Evolutionary conservation across 2,888 invertebrate species (phyloP).

Genomic region (Heliconius aoede): DNA sequence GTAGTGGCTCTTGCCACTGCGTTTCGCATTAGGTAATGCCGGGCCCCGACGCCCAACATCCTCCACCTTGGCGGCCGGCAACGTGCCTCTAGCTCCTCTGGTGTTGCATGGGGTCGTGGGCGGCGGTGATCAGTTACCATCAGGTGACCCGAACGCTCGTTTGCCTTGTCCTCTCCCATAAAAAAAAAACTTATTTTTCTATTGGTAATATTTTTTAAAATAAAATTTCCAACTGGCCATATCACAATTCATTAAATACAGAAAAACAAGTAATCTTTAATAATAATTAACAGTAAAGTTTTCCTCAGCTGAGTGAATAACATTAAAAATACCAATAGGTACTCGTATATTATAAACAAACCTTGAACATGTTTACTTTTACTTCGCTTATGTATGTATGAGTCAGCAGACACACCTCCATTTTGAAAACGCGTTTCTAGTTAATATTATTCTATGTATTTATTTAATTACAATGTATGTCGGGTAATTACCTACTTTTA

Average conservation of each 20-base stretch:
- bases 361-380: conserved; percentile 54
- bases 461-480: conserved; percentile 1
- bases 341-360: conserved; percentile 40
- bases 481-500: background rate
- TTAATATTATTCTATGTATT: conserved; percentile 36
- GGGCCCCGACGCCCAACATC: too few species aligned
- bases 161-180: too few species aligned
- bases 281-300: conserved; percentile 14
- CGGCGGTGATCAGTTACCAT: too few species aligned
- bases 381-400: conserved; percentile 43
- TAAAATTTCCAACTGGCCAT: background rate
- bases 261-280: background rate
- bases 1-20: too few species aligned
- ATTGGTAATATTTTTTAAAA: background rate
- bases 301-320: conserved; percentile 29
- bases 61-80: too few species aligned
- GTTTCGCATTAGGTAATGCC: too few species aligned
- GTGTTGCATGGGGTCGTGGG: too few species aligned
- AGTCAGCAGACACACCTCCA: conserved; percentile 57
- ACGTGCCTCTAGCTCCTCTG: too few species aligned
- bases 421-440: conserved; percentile 51
- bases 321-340: conserved; percentile 34
- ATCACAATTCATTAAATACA: background rate
- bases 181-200: too few species aligned
- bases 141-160: too few species aligned